These are phyloP conservation scores for Maccullochella peelii DNA, from an alignment of 2,113 vertebrate species.

Conservation along the genomic window DNA sequence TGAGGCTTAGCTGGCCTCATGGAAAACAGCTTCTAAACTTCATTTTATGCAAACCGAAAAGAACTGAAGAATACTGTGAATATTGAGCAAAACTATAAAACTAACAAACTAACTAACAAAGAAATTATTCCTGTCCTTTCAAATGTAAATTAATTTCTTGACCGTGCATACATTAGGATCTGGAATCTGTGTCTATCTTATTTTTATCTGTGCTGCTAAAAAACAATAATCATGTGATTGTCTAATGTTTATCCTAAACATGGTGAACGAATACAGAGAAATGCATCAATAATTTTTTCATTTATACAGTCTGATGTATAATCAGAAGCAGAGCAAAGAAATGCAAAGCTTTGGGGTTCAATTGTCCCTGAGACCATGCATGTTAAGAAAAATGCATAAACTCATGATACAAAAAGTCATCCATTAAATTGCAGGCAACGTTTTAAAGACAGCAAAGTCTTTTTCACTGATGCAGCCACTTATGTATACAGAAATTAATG, in stretches of 20 bases:
- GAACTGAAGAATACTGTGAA: background rate
- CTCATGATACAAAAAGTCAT: background rate
- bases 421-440: background rate
- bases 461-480: constrained; percentile 8
- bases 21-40: constrained; percentile 33
- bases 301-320: background rate
- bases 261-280: background rate
- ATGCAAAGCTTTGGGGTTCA: background rate
- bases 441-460: background rate
- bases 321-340: background rate
- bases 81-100: background rate
- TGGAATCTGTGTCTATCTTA: background rate
- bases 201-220: background rate
- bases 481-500: background rate
- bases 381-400: background rate
- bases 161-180: background rate
- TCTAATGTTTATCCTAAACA: background rate
- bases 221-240: background rate
- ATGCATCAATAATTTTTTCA: background rate
- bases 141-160: background rate
- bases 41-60: constrained; percentile 24
- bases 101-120: background rate
- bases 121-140: background rate
- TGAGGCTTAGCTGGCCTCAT: constrained; percentile 52
- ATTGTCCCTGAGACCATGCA: background rate